A percentile compares a stretch with the other conserved stretches of the same genome.
Evolutionary conservation across 2,113 vertebrate genomes (phyloP).

Genomic region (Osmerus eperlanus): DNA sequence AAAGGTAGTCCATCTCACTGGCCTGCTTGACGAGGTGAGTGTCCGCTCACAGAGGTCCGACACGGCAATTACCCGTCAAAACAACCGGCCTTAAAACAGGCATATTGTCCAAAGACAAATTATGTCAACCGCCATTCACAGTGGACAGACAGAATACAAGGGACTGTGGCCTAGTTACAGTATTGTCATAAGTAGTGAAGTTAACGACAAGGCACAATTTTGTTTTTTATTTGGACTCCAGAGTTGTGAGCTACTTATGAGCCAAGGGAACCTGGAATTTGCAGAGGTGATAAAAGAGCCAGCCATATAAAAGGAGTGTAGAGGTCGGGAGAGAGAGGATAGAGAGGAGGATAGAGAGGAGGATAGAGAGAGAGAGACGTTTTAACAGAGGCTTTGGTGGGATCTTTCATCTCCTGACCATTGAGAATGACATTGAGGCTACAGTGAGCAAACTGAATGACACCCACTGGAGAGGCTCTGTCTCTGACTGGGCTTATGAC

Average conservation of each 20-base stretch:
- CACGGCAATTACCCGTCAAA: slow-evolving; percentile 19
- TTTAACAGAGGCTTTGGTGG: slow-evolving; percentile 31
- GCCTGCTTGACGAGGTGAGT: slow-evolving; percentile 20
- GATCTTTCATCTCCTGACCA: slow-evolving; percentile 58
- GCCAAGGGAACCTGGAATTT: neutral
- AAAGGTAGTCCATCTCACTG: slow-evolving; percentile 19
- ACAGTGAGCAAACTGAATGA: slow-evolving; percentile 35
- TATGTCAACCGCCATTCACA: too few relatives aligned
- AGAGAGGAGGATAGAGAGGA: neutral
- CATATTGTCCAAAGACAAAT: too few relatives aligned
- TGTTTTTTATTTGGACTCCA: too few relatives aligned
- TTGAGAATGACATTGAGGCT: slow-evolving; percentile 39
- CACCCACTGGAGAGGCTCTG: slow-evolving; percentile 28
- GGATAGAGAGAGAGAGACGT: slow-evolving; percentile 17
- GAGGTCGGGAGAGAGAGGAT: neutral
- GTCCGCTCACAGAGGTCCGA: slow-evolving; percentile 32
- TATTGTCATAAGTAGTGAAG: too few relatives aligned
- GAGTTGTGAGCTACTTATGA: neutral
- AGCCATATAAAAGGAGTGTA: too few relatives aligned
- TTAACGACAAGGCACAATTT: too few relatives aligned
- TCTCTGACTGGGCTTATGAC: slow-evolving; percentile 31
- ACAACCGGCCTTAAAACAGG: too few relatives aligned
- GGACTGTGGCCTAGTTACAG: too few relatives aligned
- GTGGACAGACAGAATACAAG: too few relatives aligned
- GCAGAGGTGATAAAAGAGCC: neutral